Evolutionary conservation across 2,888 invertebrate genomes (phyloP), one percentile per base, ranked within the genome.

Genomic region (Hofmannophila pseudospretella): DNA sequence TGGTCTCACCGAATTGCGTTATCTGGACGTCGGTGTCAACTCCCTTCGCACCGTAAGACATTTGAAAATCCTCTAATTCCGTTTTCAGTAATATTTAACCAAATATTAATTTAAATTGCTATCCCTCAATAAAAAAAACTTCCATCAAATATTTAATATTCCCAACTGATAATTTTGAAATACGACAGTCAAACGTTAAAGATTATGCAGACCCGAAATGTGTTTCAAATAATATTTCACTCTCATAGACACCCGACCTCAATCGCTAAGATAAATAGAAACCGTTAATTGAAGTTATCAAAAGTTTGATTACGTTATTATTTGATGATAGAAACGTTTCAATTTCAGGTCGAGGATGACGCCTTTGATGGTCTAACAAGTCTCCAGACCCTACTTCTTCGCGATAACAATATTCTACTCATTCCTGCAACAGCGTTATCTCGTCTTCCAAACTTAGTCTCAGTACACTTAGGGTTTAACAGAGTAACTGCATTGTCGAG

Each of bases 361-460:
- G 94, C 95, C 0, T 93, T 96, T 56, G 94, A 95, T 62, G 96
- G 96, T 0, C 74, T 96, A 44, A 89, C 91, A 20, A 93, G 89
- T 50, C 79, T 97, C 9, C 91, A 94, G 68, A 92, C 92, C 23
- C 80, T 97, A 1, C 91, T 94, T 16, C 85, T 97, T 7, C 91
- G 93, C 54, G 96, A 97, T 69, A 96, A 97, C 76, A 96, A 96
- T 48, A 94, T 97, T 36, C 88, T 96, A 0, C 80, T 95, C 1
- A 92, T 96, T 26, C 97, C 96, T 0, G 93, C 94, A 0, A 92
- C 93, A 27, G 95, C 96, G 0, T 78, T 96, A 3, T 93, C 93
- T 4, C 90, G 94, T n/a, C 72, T 96, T 8, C 93, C 94, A 0
- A 91, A 90, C 32, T 78, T 96, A 1, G 88, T 90, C 2, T 90